These are phyloP conservation scores for Elmis aenea DNA, from an alignment of 2,888 invertebrate species.

Conservation along the genomic window DNA sequence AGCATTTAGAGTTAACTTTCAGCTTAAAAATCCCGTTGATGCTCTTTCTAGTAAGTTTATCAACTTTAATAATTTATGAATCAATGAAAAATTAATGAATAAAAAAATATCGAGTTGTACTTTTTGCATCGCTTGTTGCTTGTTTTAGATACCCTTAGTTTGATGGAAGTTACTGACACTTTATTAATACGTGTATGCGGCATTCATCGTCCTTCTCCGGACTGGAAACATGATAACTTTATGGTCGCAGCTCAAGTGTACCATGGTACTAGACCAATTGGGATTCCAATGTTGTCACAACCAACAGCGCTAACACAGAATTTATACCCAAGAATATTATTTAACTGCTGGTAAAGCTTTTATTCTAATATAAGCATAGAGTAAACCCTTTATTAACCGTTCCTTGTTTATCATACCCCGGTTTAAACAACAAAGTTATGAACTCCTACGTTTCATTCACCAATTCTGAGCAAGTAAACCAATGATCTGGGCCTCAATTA, in stretches of 20 bases:
- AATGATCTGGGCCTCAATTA: too few relatives aligned
- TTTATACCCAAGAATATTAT: slow-evolving; percentile 71
- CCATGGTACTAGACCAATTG: slow-evolving; percentile 79
- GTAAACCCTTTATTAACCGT: too few relatives aligned
- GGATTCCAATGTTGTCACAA: slow-evolving; percentile 66
- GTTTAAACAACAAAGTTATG: too few relatives aligned
- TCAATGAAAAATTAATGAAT: neutral
- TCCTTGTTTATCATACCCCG: too few relatives aligned
- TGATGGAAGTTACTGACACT: slow-evolving; percentile 68
- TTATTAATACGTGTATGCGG: slow-evolving; percentile 79
- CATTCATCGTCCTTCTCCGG: slow-evolving; percentile 68
- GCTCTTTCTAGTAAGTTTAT: slow-evolving; percentile 39
- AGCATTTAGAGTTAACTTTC: slow-evolving; percentile 79
- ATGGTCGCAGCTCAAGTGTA: slow-evolving; percentile 80
- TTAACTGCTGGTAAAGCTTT: slow-evolving; percentile 72
- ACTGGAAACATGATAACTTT: slow-evolving; percentile 83
- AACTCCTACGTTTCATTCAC: too few relatives aligned
- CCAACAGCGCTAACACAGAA: slow-evolving; percentile 61
- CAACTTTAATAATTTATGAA: neutral
- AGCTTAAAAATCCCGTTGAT: slow-evolving; percentile 47
- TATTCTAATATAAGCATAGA: too few relatives aligned
- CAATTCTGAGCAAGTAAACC: too few relatives aligned
- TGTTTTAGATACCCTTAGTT: slow-evolving; percentile 58
- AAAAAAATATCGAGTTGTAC: slow-evolving; percentile 5
- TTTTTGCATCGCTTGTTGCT: slow-evolving; percentile 8